phyloP scores from a whole-genome alignment of 2,888 invertebrate genomes.

The Operophtera brumata region DNA sequence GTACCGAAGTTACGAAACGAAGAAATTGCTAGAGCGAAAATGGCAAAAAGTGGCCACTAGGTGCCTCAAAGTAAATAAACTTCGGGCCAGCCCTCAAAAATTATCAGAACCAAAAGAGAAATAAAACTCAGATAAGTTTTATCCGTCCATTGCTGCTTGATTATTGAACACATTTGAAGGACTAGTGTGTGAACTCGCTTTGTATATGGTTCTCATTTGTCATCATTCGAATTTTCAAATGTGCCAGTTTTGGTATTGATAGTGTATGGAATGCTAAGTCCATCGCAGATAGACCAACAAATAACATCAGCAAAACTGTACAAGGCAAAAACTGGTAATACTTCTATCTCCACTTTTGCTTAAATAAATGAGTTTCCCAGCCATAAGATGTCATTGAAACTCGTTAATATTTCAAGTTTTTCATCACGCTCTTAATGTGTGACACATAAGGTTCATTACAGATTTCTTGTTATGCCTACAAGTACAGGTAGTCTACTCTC shows the following conservation, averaged over 20 bases:
- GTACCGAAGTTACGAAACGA: slow-evolving; percentile 2
- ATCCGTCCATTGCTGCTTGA: too few relatives aligned
- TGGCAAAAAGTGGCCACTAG: not conserved
- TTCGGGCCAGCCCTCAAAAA: slow-evolving; percentile 18
- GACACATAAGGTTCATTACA: slow-evolving; percentile 43
- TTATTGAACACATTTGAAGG: too few relatives aligned
- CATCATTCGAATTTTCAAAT: too few relatives aligned
- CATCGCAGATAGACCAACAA: too few relatives aligned
- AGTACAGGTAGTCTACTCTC: slow-evolving; percentile 50
- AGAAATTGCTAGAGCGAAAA: not conserved
- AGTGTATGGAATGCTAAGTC: too few relatives aligned
- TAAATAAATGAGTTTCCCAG: slow-evolving; percentile 22
- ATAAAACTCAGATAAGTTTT: too few relatives aligned
- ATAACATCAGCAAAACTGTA: slow-evolving; percentile 27
- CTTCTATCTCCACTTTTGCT: slow-evolving; percentile 31
- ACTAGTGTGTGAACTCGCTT: too few relatives aligned
- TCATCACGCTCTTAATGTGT: slow-evolving; percentile 26
- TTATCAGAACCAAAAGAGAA: too few relatives aligned
- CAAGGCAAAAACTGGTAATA: slow-evolving; percentile 33
- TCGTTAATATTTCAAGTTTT: slow-evolving; percentile 16
- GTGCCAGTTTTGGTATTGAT: too few relatives aligned
- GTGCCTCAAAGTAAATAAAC: too few relatives aligned
- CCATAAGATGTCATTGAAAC: slow-evolving; percentile 20
- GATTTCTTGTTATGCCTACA: slow-evolving; percentile 42
- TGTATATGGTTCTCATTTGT: too few relatives aligned